Percentiles rank a stretch among this genome's conserved stretches.
Evolutionary conservation across 2,797 vertebrate species (phyloP).

Genomic region (Galaxias olidus): DNA sequence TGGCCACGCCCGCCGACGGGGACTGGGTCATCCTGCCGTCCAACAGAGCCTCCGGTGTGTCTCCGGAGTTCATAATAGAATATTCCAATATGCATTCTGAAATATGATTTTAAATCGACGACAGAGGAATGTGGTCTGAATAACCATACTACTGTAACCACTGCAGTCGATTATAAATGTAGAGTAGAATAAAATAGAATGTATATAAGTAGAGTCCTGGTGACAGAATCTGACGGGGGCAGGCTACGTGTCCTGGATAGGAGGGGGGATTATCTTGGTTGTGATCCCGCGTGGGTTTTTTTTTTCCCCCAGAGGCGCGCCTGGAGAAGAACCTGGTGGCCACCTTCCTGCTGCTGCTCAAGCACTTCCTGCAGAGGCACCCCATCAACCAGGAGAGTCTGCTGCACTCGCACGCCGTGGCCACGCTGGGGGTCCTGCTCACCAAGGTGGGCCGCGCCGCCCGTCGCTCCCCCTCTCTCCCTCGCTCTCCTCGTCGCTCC

Average conservation of each 20-base stretch:
- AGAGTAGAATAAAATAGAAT: too few relatives aligned
- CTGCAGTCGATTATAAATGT: too few relatives aligned
- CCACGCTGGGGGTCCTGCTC: slow-evolving; percentile 86
- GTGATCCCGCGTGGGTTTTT: not conserved
- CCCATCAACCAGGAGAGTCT: slow-evolving; percentile 93
- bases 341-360: slow-evolving; percentile 91
- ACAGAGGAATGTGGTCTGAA: too few relatives aligned
- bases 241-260: too few relatives aligned
- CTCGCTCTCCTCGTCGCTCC: not conserved
- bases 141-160: too few relatives aligned
- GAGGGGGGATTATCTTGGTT: too few relatives aligned
- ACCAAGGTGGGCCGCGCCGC: slow-evolving; percentile 81
- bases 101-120: too few relatives aligned
- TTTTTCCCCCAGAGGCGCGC: slow-evolving; percentile 90
- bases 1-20: slow-evolving; percentile 82
- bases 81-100: too few relatives aligned
- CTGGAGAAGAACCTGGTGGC: slow-evolving; percentile 93
- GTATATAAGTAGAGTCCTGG: too few relatives aligned
- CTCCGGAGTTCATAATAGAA: not conserved
- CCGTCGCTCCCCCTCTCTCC: not conserved
- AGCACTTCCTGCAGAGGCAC: slow-evolving; percentile 95
- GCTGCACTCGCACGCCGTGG: slow-evolving; percentile 85
- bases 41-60: slow-evolving; percentile 89
- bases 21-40: slow-evolving; percentile 90
- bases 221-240: too few relatives aligned